A percentile compares a stretch with the other conserved stretches of the same genome.
phyloP scores from a whole-genome alignment of 2,888 invertebrate genomes.

The Cephus pulcher region DNA sequence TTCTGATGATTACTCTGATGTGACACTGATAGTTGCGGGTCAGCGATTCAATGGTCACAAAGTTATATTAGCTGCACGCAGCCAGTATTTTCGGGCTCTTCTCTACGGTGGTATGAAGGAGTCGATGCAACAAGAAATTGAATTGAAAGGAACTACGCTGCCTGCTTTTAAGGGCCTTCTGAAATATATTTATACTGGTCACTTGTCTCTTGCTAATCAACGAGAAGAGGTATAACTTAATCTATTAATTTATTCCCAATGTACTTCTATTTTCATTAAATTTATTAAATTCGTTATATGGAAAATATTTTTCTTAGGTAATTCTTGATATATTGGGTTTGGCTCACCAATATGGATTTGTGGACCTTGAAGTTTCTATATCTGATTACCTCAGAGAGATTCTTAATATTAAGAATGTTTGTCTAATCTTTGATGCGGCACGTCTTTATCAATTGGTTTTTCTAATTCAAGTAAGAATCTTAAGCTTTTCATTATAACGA shows the following conservation, averaged over 20 bases:
- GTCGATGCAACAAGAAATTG: constrained; percentile 82
- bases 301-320: constrained; percentile 47
- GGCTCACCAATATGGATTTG: constrained; percentile 96
- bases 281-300: constrained; percentile 9
- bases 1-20: constrained; percentile 91
- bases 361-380: constrained; percentile 89
- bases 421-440: constrained; percentile 94
- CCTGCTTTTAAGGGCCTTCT: constrained; percentile 90
- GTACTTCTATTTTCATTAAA: background rate
- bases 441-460: constrained; percentile 74
- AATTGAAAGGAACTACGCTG: constrained; percentile 84
- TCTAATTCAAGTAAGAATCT: constrained; percentile 65
- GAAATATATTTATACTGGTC: constrained; percentile 95
- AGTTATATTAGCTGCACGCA: constrained; percentile 93
- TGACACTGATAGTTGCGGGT: constrained; percentile 88
- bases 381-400: constrained; percentile 93
- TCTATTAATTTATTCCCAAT: background rate
- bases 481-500: background rate
- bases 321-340: constrained; percentile 77
- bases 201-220: constrained; percentile 71
- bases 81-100: constrained; percentile 93
- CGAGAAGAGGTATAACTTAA: constrained; percentile 67
- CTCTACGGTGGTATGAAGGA: constrained; percentile 84
- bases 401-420: constrained; percentile 89
- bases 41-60: constrained; percentile 77